Evolutionary conservation across 1,140 invertebrate species (phyloP).

Genomic region (Drosophila parvula): DNA sequence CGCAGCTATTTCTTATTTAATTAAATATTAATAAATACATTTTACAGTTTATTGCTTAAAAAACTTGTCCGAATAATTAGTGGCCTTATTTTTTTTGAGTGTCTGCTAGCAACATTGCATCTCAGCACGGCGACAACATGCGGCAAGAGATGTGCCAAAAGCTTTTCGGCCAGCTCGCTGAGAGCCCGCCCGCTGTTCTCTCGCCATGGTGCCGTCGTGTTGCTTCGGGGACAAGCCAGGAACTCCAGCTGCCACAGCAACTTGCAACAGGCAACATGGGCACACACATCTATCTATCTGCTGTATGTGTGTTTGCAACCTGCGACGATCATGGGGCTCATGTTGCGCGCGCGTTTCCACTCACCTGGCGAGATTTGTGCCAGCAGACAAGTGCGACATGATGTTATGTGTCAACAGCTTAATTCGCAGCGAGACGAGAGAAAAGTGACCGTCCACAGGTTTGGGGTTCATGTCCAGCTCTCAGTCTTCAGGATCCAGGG

Average conservation of each 20-base stretch:
- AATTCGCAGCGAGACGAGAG: conserved; percentile 72
- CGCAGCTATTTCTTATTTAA: neutral
- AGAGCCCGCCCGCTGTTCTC: conserved; percentile 49
- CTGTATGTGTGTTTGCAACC: conserved; percentile 3
- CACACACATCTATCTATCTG: conserved; percentile 4
- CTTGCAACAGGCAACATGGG: conserved; percentile 29
- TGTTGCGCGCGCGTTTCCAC: conserved; percentile 80
- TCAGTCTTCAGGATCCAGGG: neutral
- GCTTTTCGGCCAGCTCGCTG: conserved; percentile 40
- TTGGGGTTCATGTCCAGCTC: conserved; percentile 2
- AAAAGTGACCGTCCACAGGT: conserved; percentile 11
- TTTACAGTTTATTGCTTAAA: neutral
- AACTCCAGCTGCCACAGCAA: conserved; percentile 35
- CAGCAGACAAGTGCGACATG: conserved; percentile 80
- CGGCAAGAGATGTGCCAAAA: conserved; percentile 53
- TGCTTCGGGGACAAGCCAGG: conserved; percentile 42
- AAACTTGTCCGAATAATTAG: no score
- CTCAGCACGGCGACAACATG: conserved; percentile 44
- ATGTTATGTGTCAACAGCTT: conserved; percentile 82
- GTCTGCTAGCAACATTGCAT: conserved; percentile 13
- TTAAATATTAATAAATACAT: no score
- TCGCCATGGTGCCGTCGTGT: conserved; percentile 48
- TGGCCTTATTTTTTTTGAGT: neutral
- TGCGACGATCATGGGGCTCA: conserved; percentile 62
- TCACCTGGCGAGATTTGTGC: conserved; percentile 81